Evolutionary conservation across 2,113 vertebrate species (phyloP).

Genomic region (Brachyhypopomus gauderio): DNA sequence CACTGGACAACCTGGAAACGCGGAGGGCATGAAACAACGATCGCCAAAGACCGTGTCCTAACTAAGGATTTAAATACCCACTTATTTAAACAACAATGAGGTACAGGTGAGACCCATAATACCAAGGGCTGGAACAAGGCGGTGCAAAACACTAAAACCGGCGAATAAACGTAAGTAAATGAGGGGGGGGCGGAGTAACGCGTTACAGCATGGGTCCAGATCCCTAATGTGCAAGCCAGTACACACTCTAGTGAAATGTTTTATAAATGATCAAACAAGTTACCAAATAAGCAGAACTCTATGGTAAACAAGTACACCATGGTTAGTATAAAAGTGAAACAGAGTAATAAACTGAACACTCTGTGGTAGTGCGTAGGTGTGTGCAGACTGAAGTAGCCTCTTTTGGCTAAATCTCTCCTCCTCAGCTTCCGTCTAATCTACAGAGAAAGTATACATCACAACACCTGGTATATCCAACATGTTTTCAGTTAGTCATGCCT

Average conservation of each 20-base stretch:
- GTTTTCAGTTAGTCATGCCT: slow-evolving; percentile 7
- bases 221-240: background rate
- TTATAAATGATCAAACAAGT: slow-evolving; percentile 64
- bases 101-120: no score
- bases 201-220: no score
- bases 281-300: slow-evolving; percentile 51
- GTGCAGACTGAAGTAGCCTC: background rate
- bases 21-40: no score
- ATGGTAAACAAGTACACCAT: slow-evolving; percentile 13
- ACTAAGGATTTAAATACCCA: no score
- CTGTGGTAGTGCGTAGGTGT: background rate
- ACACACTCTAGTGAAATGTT: slow-evolving; percentile 61
- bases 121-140: no score
- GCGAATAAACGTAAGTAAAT: no score
- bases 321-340: background rate
- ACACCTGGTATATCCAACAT: background rate
- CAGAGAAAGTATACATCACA: slow-evolving; percentile 3
- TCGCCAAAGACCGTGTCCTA: no score
- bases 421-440: background rate
- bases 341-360: background rate
- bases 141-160: no score
- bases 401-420: background rate
- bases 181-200: no score
- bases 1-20: no score
- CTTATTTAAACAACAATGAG: no score